Conservation (phyloP, 1,140 invertebrate species). For the Zaprionus camerounensis region DNA sequence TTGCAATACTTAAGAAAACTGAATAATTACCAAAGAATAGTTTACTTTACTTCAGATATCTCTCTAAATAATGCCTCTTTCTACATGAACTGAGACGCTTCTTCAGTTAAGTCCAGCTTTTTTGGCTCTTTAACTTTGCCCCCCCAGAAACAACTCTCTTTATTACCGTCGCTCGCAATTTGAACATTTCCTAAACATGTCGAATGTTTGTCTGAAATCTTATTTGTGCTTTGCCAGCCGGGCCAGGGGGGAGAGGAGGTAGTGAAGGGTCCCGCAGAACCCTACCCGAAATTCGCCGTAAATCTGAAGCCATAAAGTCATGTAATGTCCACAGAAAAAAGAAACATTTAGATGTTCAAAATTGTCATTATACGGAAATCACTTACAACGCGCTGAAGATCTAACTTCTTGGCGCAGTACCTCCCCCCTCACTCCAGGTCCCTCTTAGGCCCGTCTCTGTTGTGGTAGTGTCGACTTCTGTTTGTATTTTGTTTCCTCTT, state of each 20-base stretch:
- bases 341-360: conserved; percentile 66
- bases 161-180: conserved; percentile 1
- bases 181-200: conserved; percentile 59
- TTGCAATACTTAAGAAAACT: no score
- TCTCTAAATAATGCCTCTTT: no score
- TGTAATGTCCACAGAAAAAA: conserved; percentile 28
- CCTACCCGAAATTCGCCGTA: conserved; percentile 19
- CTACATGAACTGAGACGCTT: background rate
- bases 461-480: background rate
- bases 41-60: no score
- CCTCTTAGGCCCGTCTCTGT: background rate
- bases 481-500: conserved; percentile 10
- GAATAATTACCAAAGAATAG: no score
- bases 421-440: background rate
- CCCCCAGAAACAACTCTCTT: background rate
- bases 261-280: conserved; percentile 1
- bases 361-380: conserved; percentile 73
- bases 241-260: background rate
- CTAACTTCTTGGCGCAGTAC: background rate
- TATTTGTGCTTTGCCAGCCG: conserved; percentile 30
- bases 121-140: background rate
- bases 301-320: conserved; percentile 48
- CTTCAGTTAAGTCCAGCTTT: background rate
- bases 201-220: conserved; percentile 24
- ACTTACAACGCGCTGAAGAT: conserved; percentile 52